These are phyloP conservation scores for Chlorops oryzae DNA, from an alignment of 1,140 invertebrate species.

Conservation along the genomic window DNA sequence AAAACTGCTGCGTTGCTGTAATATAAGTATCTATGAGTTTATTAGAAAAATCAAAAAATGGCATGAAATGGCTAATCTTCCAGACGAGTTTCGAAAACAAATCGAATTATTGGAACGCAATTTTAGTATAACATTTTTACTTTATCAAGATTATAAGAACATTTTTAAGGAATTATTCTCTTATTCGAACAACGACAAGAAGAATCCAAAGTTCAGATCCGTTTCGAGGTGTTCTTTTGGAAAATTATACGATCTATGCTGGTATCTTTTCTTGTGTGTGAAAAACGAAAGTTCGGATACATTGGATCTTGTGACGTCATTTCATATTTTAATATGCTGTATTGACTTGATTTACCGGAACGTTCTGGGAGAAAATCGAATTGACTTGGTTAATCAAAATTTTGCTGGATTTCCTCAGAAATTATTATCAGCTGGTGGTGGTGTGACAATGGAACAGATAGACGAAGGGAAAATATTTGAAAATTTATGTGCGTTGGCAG, in stretches of 20 bases:
- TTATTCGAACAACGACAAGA: slow-evolving; percentile 56
- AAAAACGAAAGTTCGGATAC: slow-evolving; percentile 79
- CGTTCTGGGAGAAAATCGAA: slow-evolving; percentile 70
- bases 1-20: slow-evolving; percentile 76
- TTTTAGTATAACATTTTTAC: slow-evolving; percentile 89
- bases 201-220: slow-evolving; percentile 48
- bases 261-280: slow-evolving; percentile 89
- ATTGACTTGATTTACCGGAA: slow-evolving; percentile 88
- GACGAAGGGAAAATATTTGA: slow-evolving; percentile 78
- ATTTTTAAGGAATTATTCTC: slow-evolving; percentile 81
- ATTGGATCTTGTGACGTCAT: slow-evolving; percentile 91
- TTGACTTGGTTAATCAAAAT: slow-evolving; percentile 77
- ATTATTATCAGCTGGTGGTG: slow-evolving; percentile 62
- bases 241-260: slow-evolving; percentile 87
- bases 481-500: slow-evolving; percentile 72
- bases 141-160: slow-evolving; percentile 88
- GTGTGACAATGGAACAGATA: slow-evolving; percentile 56
- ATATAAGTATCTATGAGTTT: slow-evolving; percentile 89
- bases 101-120: slow-evolving; percentile 84
- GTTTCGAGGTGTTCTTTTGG: slow-evolving; percentile 63
- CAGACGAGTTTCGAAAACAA: slow-evolving; percentile 76
- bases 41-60: slow-evolving; percentile 94
- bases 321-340: slow-evolving; percentile 83
- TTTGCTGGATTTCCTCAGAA: slow-evolving; percentile 72
- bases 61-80: slow-evolving; percentile 88